Conservation (phyloP, 2,113 vertebrate species). For the Nycticryphes semicollaris region DNA sequence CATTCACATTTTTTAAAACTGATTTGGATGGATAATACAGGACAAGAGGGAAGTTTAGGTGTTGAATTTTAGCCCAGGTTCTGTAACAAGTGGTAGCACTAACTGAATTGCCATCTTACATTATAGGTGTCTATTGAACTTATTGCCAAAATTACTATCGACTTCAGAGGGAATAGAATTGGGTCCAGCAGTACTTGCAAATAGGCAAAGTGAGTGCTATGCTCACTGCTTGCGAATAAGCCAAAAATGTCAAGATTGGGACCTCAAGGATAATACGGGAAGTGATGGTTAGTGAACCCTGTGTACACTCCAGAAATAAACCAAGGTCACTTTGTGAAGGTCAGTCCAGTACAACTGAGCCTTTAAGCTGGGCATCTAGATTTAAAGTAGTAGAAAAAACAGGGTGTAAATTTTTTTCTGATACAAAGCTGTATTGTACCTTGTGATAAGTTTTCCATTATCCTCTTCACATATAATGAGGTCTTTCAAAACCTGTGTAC, state of each 20-base stretch:
- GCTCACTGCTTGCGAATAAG: background rate
- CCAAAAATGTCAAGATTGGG: background rate
- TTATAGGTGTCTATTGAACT: background rate
- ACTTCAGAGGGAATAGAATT: background rate
- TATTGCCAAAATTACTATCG: background rate
- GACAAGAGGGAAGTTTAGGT: background rate
- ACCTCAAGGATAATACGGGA: background rate
- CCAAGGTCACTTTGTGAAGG: background rate
- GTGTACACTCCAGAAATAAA: background rate
- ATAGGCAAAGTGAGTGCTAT: background rate
- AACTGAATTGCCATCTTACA: background rate
- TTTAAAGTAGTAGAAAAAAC: background rate
- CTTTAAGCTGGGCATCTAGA: background rate
- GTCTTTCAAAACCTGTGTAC: background rate
- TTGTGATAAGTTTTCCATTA: background rate
- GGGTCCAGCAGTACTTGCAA: background rate
- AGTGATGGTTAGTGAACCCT: background rate
- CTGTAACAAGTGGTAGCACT: background rate
- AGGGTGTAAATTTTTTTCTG: background rate
- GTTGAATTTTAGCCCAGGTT: background rate
- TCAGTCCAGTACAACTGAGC: background rate
- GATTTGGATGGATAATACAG: background rate
- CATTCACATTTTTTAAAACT: background rate
- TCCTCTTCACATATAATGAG: background rate
- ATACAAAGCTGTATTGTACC: background rate